Percentiles rank a stretch among this genome's conserved stretches.
These are phyloP conservation scores for Antennarius striatus DNA, from an alignment of 2,113 vertebrate species.

Conservation along the genomic window DNA sequence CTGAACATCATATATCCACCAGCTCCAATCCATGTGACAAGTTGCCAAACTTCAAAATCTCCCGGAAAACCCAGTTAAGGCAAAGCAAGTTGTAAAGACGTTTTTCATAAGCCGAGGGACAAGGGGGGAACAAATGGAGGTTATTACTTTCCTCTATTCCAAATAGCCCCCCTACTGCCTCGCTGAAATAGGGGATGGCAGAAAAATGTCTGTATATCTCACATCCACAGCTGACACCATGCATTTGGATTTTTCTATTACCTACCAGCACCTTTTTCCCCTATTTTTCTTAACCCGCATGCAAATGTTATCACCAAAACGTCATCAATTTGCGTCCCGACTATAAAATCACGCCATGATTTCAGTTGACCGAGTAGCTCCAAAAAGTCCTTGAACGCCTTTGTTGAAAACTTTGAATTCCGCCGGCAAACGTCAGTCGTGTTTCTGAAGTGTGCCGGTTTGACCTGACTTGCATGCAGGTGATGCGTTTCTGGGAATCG, in stretches of 20 bases:
- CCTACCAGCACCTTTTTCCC: conserved; percentile 44
- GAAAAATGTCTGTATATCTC: conserved; percentile 79
- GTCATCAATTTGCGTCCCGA: conserved; percentile 64
- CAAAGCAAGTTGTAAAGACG: conserved; percentile 78
- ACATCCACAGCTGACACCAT: conserved; percentile 74
- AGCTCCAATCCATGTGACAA: conserved; percentile 78
- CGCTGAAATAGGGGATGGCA: conserved; percentile 74
- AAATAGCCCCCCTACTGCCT: conserved; percentile 75
- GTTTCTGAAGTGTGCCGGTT: conserved; percentile 29
- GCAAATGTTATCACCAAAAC: conserved; percentile 69
- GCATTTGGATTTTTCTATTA: conserved; percentile 69
- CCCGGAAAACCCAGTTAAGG: conserved; percentile 79
- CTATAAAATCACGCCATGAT: conserved; percentile 47
- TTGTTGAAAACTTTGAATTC: conserved; percentile 68
- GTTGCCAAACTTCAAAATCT: conserved; percentile 84
- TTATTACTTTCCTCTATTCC: conserved; percentile 79
- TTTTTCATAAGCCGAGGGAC: conserved; percentile 78
- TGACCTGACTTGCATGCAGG: conserved; percentile 57
- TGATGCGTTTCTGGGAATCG: conserved; percentile 51
- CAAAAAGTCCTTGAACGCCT: conserved; percentile 67
- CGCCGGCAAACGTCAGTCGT: conserved; percentile 29
- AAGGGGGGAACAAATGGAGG: conserved; percentile 75
- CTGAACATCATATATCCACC: conserved; percentile 79
- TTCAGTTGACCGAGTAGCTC: conserved; percentile 38
- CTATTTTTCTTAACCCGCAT: conserved; percentile 53